Conservation (phyloP, 1,140 invertebrate genomes). For the Rhagoletis zephyria region DNA sequence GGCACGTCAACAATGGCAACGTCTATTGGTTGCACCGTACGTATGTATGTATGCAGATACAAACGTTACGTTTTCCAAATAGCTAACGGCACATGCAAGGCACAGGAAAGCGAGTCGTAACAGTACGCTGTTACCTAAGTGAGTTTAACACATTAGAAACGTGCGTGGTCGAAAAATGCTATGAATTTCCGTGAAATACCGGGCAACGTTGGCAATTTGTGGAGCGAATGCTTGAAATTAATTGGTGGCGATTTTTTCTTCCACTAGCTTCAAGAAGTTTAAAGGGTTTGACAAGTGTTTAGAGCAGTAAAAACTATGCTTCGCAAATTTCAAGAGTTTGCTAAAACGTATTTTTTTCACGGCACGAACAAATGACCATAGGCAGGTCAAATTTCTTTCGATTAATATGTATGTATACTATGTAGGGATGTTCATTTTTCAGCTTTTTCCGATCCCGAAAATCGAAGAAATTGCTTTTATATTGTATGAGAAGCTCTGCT, state of each 20-base stretch:
- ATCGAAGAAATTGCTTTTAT: no score
- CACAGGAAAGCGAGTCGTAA: neutral
- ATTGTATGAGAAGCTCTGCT: no score
- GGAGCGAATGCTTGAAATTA: slow-evolving; percentile 22
- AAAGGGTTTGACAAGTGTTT: no score
- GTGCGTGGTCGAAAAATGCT: slow-evolving; percentile 1
- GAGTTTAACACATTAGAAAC: slow-evolving; percentile 29
- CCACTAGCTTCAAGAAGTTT: neutral
- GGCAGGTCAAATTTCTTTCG: no score
- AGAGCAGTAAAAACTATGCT: no score
- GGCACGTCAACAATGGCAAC: slow-evolving; percentile 3
- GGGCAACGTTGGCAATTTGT: slow-evolving; percentile 17
- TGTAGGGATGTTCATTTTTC: no score
- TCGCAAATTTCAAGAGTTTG: no score
- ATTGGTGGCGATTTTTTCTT: slow-evolving; percentile 38
- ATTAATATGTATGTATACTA: no score
- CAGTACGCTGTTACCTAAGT: neutral
- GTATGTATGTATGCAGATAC: neutral
- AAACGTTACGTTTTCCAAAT: no score
- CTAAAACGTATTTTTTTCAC: no score
- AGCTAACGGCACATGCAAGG: slow-evolving; percentile 9
- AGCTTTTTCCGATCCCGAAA: no score
- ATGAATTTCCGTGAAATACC: neutral
- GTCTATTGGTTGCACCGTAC: neutral
- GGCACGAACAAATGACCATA: no score